These are phyloP conservation scores for Dendrocopos noguchii DNA, from an alignment of 2,113 vertebrate genomes.

Conservation along the genomic window DNA sequence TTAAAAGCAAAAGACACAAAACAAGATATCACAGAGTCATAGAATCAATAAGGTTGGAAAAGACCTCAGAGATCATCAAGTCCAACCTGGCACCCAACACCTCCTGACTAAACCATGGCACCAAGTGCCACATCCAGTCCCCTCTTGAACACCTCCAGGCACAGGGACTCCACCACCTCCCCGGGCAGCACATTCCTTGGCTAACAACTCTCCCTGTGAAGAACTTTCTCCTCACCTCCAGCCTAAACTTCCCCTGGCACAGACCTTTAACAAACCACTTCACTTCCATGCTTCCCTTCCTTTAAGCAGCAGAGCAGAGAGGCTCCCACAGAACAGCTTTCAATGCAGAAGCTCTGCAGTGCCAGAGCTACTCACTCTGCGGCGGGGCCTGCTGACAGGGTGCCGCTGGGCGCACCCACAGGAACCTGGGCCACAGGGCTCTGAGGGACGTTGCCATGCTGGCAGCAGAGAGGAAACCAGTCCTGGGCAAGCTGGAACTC, in stretches of 20 bases:
- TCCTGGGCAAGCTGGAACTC: background rate
- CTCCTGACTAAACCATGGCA: too few species aligned
- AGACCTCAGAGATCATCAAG: too few species aligned
- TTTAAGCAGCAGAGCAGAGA: background rate
- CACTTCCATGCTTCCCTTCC: background rate
- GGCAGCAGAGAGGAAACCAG: background rate
- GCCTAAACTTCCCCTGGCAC: too few species aligned
- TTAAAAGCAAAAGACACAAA: background rate
- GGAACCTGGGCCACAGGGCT: background rate
- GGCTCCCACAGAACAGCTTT: background rate
- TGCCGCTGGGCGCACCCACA: background rate
- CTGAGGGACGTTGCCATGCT: background rate
- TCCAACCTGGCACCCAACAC: too few species aligned
- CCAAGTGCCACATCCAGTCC: too few species aligned
- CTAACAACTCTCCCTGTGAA: too few species aligned
- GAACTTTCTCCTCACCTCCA: too few species aligned
- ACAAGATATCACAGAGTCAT: background rate
- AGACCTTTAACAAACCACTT: background rate
- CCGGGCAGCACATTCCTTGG: too few species aligned
- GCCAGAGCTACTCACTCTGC: constrained; percentile 39
- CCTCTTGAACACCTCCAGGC: too few species aligned
- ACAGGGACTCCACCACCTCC: too few species aligned
- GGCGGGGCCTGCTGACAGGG: background rate
- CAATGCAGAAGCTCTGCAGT: background rate
- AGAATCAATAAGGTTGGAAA: too few species aligned